A percentile compares a stretch with the other conserved stretches of the same genome.
phyloP scores from a whole-genome alignment of 2,113 vertebrate genomes.

The Crotalus helleri region DNA sequence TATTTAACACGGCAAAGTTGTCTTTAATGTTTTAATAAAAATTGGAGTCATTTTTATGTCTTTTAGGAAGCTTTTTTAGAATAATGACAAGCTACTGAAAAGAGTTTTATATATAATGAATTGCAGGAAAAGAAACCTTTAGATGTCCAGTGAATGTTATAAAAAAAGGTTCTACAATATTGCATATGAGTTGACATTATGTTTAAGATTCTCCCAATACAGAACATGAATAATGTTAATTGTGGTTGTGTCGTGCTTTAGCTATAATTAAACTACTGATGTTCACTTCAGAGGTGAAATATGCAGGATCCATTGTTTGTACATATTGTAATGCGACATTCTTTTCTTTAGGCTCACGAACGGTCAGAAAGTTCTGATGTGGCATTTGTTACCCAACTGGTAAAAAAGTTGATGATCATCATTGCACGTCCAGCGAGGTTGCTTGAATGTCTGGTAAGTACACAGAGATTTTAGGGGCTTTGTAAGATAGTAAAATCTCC shows the following conservation, averaged over 20 bases:
- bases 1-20: neutral
- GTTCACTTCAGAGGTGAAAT: accelerated
- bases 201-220: neutral
- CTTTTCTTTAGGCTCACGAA: constrained; percentile 83
- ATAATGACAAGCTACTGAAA: too few relatives aligned
- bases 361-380: constrained; percentile 93
- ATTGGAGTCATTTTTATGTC: constrained; percentile 4
- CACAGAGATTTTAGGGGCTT: neutral
- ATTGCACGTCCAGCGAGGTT: constrained; percentile 93
- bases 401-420: constrained; percentile 94
- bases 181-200: neutral
- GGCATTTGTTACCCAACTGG: constrained; percentile 90
- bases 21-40: constrained; percentile 4
- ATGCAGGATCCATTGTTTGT: neutral
- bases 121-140: neutral
- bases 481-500: neutral
- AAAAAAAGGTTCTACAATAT: constrained; percentile 22
- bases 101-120: neutral
- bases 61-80: neutral
- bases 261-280: neutral
- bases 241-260: neutral
- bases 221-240: neutral
- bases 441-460: constrained; percentile 92
- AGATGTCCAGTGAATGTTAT: constrained; percentile 3
- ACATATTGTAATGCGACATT: constrained; percentile 16